A percentile compares a stretch with the other conserved stretches of the same genome.
Conservation (phyloP, 2,888 invertebrate species). For the Mythimna lalbum region DNA sequence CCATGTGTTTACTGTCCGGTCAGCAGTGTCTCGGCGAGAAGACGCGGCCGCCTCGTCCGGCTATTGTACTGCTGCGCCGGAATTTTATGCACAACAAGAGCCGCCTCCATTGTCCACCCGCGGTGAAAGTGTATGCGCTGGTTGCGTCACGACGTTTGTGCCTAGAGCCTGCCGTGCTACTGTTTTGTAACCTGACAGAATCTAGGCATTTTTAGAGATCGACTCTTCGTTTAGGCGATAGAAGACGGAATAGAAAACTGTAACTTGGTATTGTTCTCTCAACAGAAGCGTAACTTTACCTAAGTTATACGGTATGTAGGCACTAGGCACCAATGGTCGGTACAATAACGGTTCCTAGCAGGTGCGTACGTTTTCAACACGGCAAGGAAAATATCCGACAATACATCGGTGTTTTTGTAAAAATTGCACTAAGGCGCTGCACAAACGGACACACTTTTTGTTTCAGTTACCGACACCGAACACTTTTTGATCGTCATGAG, state of each 20-base stretch:
- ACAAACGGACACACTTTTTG: too few relatives aligned
- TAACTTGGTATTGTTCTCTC: neutral
- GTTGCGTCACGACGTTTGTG: constrained; percentile 58
- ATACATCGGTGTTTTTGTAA: too few relatives aligned
- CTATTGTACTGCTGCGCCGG: constrained; percentile 58
- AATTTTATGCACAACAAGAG: constrained; percentile 63
- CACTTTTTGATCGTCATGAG: too few relatives aligned
- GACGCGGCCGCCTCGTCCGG: constrained; percentile 54
- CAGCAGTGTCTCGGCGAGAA: constrained; percentile 24
- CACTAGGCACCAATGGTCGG: too few relatives aligned
- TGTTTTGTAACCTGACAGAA: constrained; percentile 31
- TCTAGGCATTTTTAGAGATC: constrained; percentile 9
- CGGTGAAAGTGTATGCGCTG: constrained; percentile 55
- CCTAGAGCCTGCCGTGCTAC: constrained; percentile 50
- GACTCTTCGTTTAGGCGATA: neutral
- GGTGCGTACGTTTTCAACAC: neutral
- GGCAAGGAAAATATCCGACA: too few relatives aligned
- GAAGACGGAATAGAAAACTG: neutral
- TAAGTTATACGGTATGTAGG: too few relatives aligned
- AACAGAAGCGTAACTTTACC: neutral
- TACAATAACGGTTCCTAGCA: neutral
- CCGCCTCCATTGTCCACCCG: constrained; percentile 61
- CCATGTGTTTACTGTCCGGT: constrained; percentile 48
- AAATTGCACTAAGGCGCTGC: too few relatives aligned
- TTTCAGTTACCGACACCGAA: too few relatives aligned